Percentiles rank a stretch among this genome's conserved stretches.
Conservation (phyloP, 2,797 vertebrate genomes). For the Syncerus caffer region DNA sequence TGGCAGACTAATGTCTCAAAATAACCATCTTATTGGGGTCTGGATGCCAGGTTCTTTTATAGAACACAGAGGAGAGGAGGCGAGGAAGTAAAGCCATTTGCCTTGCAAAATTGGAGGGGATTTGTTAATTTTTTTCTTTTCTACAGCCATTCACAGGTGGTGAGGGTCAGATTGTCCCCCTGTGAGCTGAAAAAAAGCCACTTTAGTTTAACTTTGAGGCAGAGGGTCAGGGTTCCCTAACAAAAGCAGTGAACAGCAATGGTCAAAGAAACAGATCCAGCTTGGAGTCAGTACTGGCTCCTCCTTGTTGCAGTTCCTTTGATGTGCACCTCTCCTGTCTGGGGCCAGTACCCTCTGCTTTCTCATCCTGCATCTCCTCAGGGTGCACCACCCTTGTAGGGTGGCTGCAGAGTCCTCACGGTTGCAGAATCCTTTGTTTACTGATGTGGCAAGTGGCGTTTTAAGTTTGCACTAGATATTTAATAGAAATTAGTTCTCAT, state of each 20-base stretch:
- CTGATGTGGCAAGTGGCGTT: neutral
- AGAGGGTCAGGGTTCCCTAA: neutral
- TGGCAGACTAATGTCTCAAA: neutral
- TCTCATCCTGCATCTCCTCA: accelerated
- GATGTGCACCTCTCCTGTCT: neutral
- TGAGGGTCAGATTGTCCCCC: neutral
- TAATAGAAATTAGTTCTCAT: neutral
- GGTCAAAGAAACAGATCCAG: neutral
- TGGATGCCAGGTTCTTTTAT: neutral
- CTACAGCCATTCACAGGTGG: neutral
- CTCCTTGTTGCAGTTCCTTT: neutral
- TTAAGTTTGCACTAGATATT: neutral
- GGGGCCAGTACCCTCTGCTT: neutral
- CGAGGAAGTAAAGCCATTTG: neutral
- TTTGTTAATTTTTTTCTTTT: neutral
- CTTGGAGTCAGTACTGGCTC: neutral
- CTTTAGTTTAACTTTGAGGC: neutral
- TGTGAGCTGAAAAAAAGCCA: neutral
- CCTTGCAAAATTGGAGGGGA: neutral
- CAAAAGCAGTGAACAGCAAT: neutral
- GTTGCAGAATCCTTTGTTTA: neutral
- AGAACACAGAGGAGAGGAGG: neutral
- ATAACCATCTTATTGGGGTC: neutral
- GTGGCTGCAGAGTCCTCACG: neutral
- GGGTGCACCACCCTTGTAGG: neutral